These are phyloP conservation scores for Drosophila suboccidentalis DNA, from an alignment of 2,888 invertebrate species.

Conservation along the genomic window DNA sequence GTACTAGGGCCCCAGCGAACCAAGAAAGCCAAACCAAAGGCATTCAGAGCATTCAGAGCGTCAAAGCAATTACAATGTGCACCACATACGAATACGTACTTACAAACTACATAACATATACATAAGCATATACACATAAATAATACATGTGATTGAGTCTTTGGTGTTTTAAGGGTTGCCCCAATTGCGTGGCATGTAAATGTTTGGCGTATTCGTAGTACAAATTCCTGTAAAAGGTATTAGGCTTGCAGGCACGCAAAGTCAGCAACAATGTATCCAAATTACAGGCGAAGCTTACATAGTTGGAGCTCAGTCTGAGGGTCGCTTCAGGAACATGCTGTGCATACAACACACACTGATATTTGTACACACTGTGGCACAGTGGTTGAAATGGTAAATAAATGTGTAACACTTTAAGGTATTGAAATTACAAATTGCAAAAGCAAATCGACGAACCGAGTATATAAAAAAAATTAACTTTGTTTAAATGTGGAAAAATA, in stretches of 20 bases:
- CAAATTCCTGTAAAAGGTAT: constrained; percentile 84
- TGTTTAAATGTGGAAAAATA: too few species aligned
- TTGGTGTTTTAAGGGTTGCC: constrained; percentile 65
- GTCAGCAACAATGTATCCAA: constrained; percentile 41
- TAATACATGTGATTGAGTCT: not conserved
- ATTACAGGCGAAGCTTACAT: constrained; percentile 45
- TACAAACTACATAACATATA: constrained; percentile 13
- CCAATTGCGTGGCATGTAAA: constrained; percentile 64
- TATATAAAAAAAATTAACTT: too few species aligned
- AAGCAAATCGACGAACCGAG: too few species aligned
- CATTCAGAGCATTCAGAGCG: not conserved
- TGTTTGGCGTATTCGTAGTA: constrained; percentile 74
- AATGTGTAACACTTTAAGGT: not conserved
- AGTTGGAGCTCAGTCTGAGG: constrained; percentile 29
- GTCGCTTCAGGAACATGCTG: constrained; percentile 9
- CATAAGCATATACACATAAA: constrained; percentile 8
- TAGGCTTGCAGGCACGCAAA: constrained; percentile 72
- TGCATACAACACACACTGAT: constrained; percentile 1
- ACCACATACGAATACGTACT: constrained; percentile 24
- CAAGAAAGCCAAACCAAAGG: constrained; percentile 23
- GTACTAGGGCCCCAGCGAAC: constrained; percentile 71
- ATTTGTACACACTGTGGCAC: constrained; percentile 15
- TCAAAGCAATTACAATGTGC: constrained; percentile 36
- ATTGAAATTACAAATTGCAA: too few species aligned
- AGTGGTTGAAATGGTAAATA: constrained; percentile 3